phyloP scores from a whole-genome alignment of 1,140 invertebrate species.

The Aphis craccivora region DNA sequence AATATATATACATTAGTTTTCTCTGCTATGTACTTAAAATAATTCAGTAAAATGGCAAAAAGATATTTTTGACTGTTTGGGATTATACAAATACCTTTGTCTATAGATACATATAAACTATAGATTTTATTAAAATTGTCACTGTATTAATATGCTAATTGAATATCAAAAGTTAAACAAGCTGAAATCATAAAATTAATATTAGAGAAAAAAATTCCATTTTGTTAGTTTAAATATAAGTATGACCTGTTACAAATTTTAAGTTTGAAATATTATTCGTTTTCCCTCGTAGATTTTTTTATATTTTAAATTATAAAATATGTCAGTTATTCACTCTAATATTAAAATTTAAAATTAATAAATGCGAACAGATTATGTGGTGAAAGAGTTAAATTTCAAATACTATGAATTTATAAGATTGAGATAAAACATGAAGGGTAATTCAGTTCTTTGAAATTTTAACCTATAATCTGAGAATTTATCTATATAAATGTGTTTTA shows the following conservation, averaged over 20 bases:
- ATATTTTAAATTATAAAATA: not conserved
- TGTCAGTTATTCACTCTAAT: not conserved
- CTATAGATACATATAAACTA: not conserved
- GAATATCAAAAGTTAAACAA: not conserved
- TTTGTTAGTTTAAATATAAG: not conserved
- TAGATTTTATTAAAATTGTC: not conserved
- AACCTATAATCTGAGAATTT: not conserved
- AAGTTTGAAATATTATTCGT: not conserved
- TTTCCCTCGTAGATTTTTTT: not conserved
- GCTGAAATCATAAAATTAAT: not conserved
- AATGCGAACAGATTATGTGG: not conserved
- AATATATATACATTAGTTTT: not conserved
- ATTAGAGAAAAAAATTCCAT: not conserved
- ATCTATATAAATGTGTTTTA: not conserved
- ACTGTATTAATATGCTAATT: not conserved
- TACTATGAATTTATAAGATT: not conserved
- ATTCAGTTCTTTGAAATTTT: not conserved
- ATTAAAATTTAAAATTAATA: not conserved
- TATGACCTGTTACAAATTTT: not conserved
- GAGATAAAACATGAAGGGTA: not conserved
- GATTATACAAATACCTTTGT: not conserved
- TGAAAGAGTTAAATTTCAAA: not conserved
- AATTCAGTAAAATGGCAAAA: not conserved
- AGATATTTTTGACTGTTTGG: not conserved
- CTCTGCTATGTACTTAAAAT: not conserved